These are phyloP conservation scores for Pomacea maculata DNA, from an alignment of 1,140 invertebrate species.

Conservation along the genomic window DNA sequence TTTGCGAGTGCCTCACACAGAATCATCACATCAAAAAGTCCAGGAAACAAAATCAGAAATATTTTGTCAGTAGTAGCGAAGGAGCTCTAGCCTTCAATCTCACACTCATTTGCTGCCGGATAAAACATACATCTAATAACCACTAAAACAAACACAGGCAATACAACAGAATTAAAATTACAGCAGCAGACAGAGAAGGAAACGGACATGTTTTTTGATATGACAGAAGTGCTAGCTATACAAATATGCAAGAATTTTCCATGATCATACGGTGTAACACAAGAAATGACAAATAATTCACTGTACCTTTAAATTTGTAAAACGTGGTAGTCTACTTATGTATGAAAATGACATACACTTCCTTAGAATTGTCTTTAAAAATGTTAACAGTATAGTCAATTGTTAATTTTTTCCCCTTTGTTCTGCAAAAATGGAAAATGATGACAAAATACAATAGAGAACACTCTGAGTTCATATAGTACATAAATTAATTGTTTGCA, in stretches of 20 bases:
- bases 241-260: conserved; percentile 8
- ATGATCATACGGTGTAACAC: conserved; percentile 6
- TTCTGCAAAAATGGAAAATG: conserved; percentile 30
- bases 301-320: neutral
- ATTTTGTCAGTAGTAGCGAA: neutral
- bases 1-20: neutral
- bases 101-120: conserved; percentile 4
- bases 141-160: conserved; percentile 3
- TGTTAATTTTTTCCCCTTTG: conserved; percentile 1
- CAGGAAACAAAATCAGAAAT: neutral
- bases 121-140: conserved; percentile 10
- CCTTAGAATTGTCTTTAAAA: neutral
- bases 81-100: conserved; percentile 6
- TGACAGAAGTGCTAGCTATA: conserved; percentile 16
- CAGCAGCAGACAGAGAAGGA: neutral
- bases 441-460: conserved; percentile 22
- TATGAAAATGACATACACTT: neutral
- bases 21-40: neutral
- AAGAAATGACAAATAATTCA: neutral
- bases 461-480: conserved; percentile 12
- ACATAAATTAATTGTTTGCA: conserved; percentile 23
- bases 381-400: neutral
- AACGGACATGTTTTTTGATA: neutral
- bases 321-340: neutral
- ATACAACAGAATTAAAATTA: conserved; percentile 10